Evolutionary conservation across 53 echinoderm and acorn worm genomes (phyloP), one percentile per base, ranked within the genome.

Genomic region (Patiria pectinifera): DNA sequence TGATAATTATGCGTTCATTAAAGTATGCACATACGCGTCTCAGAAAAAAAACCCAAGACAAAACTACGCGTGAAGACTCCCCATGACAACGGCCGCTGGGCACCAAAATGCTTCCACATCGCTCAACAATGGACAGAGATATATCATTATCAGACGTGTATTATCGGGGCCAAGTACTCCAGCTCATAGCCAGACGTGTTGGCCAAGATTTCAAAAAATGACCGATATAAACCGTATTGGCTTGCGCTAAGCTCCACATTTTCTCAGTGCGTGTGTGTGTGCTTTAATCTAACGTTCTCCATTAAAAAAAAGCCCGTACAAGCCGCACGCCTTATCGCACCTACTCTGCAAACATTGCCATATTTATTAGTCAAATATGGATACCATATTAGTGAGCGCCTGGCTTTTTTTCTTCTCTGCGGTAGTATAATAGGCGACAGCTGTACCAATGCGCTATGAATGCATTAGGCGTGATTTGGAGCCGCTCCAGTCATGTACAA

Each of bases 361-460:
- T 88, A 88, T 88, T 88, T 88, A 88, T 88, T 88, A 88, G 88
- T 88, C 78, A 88, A 88, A 88, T 88, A 88, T 88, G 88, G 88
- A 60, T 78, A 88, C 88, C 88, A 77, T 88, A 84, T 66, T 84
- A 88, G 58, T 8, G 88, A 62, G 48, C 47, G 86, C 45, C 24
- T 45, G 86, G 48, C 48, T 79, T 79, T 47, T 47, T 53, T 8
- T 53, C 53, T 8, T 8, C 18, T 49, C 19, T 7, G 69, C 71
- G 66, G 66, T 18, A 16, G 66, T 74, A 83, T 43, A 78, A 61
- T 78, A 78, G 45, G 62, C 78, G 78, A 88, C 88, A 88, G 88
- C 88, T 88, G 88, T 88, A 23, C 78, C 88, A 88, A 88, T 45
- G 88, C 61, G 59, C 25, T 61, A 78, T 88, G 88, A 48, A 88